Conservation (phyloP, 2,888 invertebrate genomes). For the Eupithecia pulchellata region DNA sequence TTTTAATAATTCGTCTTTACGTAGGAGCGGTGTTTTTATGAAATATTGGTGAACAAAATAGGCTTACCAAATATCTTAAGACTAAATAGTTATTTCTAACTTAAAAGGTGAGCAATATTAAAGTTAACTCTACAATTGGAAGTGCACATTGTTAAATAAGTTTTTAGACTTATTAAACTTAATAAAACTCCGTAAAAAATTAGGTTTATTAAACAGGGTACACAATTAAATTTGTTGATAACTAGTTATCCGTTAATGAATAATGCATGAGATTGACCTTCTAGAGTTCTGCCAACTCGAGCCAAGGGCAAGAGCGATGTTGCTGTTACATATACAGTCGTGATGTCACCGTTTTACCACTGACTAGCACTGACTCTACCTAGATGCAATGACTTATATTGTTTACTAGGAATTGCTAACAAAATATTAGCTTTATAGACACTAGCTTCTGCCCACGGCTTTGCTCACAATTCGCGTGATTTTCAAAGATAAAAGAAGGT, state of each 20-base stretch:
- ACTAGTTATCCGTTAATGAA: constrained; percentile 5
- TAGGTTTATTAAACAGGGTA: not conserved
- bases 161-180: not conserved
- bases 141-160: not conserved
- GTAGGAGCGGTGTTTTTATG: constrained; percentile 54
- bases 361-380: not conserved
- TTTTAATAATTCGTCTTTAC: constrained; percentile 70
- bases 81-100: not conserved
- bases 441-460: too few relatives aligned
- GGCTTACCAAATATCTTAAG: not conserved
- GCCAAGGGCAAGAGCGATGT: constrained; percentile 46
- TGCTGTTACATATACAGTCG: constrained; percentile 51
- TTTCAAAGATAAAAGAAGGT: too few relatives aligned
- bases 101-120: not conserved
- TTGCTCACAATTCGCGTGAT: too few relatives aligned
- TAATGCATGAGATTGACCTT: constrained; percentile 37
- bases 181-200: not conserved
- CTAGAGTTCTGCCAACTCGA: constrained; percentile 36
- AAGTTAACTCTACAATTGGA: not conserved
- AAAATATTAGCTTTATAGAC: not conserved
- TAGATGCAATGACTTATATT: constrained; percentile 11
- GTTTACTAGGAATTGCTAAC: not conserved
- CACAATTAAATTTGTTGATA: not conserved
- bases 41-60: not conserved
- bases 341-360: constrained; percentile 47